Evolutionary conservation across 2,888 invertebrate species (phyloP).

Genomic region (Eurytoma adleriae): DNA sequence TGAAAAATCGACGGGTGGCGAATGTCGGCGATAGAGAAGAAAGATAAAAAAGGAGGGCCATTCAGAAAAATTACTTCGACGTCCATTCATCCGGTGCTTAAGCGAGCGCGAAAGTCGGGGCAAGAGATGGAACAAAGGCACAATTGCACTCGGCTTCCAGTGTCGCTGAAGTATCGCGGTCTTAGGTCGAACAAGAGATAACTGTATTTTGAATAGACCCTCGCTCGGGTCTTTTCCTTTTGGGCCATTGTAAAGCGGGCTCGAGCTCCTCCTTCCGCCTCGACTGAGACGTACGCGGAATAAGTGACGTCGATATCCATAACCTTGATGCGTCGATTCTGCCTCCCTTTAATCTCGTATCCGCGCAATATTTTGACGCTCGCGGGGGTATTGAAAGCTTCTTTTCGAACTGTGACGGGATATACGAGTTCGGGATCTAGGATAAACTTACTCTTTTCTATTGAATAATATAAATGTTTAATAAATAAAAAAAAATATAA

Average conservation of each 20-base stretch:
- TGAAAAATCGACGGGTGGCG: too few species aligned
- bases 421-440: too few species aligned
- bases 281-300: neutral
- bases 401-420: too few species aligned
- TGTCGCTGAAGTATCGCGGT: neutral
- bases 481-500: too few species aligned
- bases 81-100: constrained; percentile 17
- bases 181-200: constrained; percentile 26
- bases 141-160: constrained; percentile 12
- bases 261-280: neutral
- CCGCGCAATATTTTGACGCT: neutral
- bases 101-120: neutral
- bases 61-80: constrained; percentile 10
- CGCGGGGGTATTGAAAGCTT: too few species aligned
- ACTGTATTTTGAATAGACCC: constrained; percentile 33
- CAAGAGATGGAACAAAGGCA: constrained; percentile 20
- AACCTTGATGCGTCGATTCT: neutral
- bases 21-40: neutral
- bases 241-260: constrained; percentile 2
- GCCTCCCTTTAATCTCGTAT: neutral
- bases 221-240: neutral
- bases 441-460: too few species aligned
- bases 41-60: neutral
- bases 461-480: neutral
- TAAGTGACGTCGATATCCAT: constrained; percentile 17